A percentile compares a stretch with the other conserved stretches of the same genome.
phyloP scores from a whole-genome alignment of 37 sponge, comb jelly and placozoan species.

The Petrosia ficiformis region DNA sequence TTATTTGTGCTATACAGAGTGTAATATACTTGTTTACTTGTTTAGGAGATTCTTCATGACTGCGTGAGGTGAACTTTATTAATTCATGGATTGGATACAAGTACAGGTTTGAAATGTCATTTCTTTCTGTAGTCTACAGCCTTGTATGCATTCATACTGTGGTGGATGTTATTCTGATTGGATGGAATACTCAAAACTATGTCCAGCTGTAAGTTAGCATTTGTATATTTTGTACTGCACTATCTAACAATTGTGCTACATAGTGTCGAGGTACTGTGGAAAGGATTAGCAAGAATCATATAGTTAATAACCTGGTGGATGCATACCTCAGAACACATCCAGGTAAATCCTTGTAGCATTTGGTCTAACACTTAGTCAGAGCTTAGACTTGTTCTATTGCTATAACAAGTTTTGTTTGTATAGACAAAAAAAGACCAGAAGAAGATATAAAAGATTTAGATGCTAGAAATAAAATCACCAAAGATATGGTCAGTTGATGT shows the following conservation, averaged over 20 bases:
- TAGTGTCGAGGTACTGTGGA: slow-evolving; percentile 80
- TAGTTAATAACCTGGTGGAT: slow-evolving; percentile 83
- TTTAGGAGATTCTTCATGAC: slow-evolving; percentile 75
- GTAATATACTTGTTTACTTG: background rate
- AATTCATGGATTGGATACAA: background rate
- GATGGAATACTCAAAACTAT: slow-evolving; percentile 80
- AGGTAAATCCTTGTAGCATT: slow-evolving; percentile 18
- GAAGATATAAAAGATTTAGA: slow-evolving; percentile 86
- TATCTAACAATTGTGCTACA: no score
- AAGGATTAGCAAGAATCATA: slow-evolving; percentile 82
- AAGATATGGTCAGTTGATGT: slow-evolving; percentile 62
- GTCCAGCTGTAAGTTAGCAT: slow-evolving; percentile 73
- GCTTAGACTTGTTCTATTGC: background rate
- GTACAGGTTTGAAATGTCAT: background rate
- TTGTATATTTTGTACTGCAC: background rate
- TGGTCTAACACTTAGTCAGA: background rate
- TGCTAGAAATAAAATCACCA: slow-evolving; percentile 79
- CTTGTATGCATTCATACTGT: slow-evolving; percentile 93
- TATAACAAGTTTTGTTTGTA: background rate
- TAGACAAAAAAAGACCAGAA: slow-evolving; percentile 70
- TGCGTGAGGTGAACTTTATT: slow-evolving; percentile 52
- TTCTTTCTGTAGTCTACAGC: slow-evolving; percentile 64
- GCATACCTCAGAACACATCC: slow-evolving; percentile 82
- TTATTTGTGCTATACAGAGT: background rate
- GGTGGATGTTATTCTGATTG: slow-evolving; percentile 93